These are phyloP conservation scores for Perdita meconis DNA, from an alignment of 2,888 invertebrate species.

Conservation along the genomic window DNA sequence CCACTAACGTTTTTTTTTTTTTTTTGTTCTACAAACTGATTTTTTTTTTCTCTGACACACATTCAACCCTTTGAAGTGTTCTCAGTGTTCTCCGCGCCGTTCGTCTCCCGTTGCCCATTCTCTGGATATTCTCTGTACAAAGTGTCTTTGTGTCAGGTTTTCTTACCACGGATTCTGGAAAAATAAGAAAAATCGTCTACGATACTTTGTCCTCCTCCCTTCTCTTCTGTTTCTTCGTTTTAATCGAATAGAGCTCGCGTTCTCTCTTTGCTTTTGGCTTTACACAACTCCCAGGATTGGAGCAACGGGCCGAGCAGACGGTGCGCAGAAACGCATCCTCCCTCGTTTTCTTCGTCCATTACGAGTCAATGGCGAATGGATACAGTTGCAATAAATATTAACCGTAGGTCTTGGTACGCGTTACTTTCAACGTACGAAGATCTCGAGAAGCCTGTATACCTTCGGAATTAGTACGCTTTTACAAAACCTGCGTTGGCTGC, in stretches of 20 bases:
- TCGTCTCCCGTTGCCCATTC: constrained; percentile 50
- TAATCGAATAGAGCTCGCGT: constrained; percentile 20
- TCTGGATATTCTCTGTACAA: constrained; percentile 52
- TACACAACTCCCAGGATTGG: constrained; percentile 29
- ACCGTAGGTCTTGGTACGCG: constrained; percentile 55
- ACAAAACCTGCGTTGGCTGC: constrained; percentile 83
- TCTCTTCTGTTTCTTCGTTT: constrained; percentile 8
- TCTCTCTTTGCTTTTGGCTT: constrained; percentile 2
- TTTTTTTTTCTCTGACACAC: constrained; percentile 45
- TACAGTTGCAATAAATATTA: constrained; percentile 58
- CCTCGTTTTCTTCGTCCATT: constrained; percentile 27
- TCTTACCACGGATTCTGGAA: constrained; percentile 49
- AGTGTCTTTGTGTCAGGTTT: constrained; percentile 25
- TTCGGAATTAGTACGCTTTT: constrained; percentile 67
- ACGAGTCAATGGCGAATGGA: constrained; percentile 43
- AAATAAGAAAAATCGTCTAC: constrained; percentile 59
- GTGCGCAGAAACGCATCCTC: constrained; percentile 47
- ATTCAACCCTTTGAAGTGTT: constrained; percentile 34
- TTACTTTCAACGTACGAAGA: constrained; percentile 41
- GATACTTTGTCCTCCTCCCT: constrained; percentile 12
- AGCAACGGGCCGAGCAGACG: constrained; percentile 49
- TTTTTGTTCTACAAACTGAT: constrained; percentile 51
- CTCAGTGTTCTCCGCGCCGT: constrained; percentile 18
- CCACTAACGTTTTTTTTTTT: constrained; percentile 58
- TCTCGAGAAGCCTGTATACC: constrained; percentile 29